Evolutionary conservation across 1,140 invertebrate species (phyloP), one percentile per base, ranked within the genome.

Genomic region (Seison nebaliae): DNA sequence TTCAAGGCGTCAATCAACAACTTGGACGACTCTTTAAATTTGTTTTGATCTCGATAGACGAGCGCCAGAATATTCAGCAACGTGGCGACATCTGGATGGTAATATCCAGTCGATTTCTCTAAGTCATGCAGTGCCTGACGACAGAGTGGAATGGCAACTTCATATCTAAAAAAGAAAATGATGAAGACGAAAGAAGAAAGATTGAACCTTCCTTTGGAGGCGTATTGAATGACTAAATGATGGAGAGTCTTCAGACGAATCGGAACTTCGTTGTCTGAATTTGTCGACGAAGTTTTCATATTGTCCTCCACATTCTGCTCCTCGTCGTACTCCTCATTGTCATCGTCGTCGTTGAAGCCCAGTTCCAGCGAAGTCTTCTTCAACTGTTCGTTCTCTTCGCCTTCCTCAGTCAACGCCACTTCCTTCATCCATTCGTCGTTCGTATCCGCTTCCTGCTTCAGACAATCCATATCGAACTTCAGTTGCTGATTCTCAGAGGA

Each of bases 21-120:
- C 62, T 88, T 91, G 1, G 86, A 86, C 5, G 91, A 91, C 56
- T 96, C 88, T 58, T 93, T 94, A 58, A 91, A 96, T 63, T 96
- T 96, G 53, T 94, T 93, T 64, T 88, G 77, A 59, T 78, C 74
- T 75, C 73, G 76, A 58, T 96, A 98, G 3, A 98, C 88, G 26
- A 98, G 68, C 8, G 88, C 91, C 8, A 98, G 66, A 47, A 98
- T 98, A 59, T 98, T 98, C 30, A 98, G 66, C 88, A 98, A 96
- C 4, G 88, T 96, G 9, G 91, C 91, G 5, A 98, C 88, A 57
- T 98, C 88, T 0, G 86, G 88, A 65, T 96, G 59, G 62, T 96
- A 83, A 55, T 93, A 84, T 0, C 91, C 91, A 41, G 77, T 83
- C 0, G 83, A 96, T 59, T 91, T 94, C 62, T 98, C 88, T 45